Conservation (phyloP, 1,140 invertebrate genomes). For the Batillaria attramentaria region DNA sequence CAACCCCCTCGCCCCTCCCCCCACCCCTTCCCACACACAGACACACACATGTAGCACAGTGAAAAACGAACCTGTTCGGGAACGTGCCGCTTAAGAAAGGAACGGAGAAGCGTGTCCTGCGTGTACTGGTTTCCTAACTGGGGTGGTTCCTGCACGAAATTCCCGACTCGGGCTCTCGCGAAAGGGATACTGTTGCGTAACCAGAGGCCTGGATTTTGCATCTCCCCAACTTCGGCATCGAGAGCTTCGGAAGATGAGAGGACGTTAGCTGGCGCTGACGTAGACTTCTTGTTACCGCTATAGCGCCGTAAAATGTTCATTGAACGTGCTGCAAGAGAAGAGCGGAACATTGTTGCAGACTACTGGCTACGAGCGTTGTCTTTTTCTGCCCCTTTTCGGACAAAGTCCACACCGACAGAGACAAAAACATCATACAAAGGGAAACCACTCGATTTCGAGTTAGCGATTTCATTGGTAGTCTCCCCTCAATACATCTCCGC, state of each 20-base stretch:
- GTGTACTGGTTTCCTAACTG: conserved; percentile 67
- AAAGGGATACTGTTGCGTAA: no score
- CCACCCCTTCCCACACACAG: no score
- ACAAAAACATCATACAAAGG: neutral
- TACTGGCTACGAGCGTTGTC: neutral
- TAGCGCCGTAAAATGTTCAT: neutral
- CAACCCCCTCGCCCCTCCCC: neutral
- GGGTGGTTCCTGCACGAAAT: conserved; percentile 68
- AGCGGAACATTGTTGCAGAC: neutral
- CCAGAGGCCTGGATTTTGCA: neutral
- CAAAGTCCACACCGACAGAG: neutral
- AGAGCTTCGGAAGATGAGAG: neutral
- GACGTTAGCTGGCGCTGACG: neutral
- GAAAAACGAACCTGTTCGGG: conserved; percentile 64
- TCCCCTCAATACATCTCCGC: neutral
- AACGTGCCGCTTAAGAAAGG: conserved; percentile 63
- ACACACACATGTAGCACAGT: no score
- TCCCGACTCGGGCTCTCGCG: conserved; percentile 61
- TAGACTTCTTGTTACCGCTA: neutral
- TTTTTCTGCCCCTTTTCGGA: neutral
- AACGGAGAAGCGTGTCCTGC: conserved; percentile 63
- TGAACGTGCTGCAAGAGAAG: neutral
- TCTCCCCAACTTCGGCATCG: neutral
- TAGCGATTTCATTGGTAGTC: neutral
- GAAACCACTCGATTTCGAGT: conserved; percentile 3